These are phyloP conservation scores for Scaeva pyrastri DNA, from an alignment of 2,888 invertebrate genomes.

Conservation along the genomic window DNA sequence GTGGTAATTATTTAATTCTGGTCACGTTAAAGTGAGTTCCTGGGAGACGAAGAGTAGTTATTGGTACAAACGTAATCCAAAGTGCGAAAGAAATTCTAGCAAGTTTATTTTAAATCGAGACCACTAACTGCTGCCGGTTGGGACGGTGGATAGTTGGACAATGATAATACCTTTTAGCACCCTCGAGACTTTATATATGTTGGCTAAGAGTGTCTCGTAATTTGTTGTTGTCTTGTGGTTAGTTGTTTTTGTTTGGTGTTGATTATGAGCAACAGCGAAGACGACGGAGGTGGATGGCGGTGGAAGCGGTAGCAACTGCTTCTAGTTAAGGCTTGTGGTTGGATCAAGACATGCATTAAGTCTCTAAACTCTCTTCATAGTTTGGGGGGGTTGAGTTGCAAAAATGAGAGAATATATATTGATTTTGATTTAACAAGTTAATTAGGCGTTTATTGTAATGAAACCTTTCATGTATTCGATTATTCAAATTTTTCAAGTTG, in stretches of 20 bases:
- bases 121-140: slow-evolving; percentile 34
- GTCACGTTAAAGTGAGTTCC: slow-evolving; percentile 57
- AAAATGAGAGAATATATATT: background rate
- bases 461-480: no score
- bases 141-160: slow-evolving; percentile 57
- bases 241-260: slow-evolving; percentile 25
- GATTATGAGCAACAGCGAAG: slow-evolving; percentile 12
- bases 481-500: no score
- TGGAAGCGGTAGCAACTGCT: slow-evolving; percentile 21
- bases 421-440: no score
- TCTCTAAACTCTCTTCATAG: background rate
- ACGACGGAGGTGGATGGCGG: no score
- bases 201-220: slow-evolving; percentile 23
- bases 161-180: slow-evolving; percentile 68
- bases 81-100: slow-evolving; percentile 38
- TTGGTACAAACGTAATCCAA: slow-evolving; percentile 45
- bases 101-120: no score
- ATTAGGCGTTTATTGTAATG: no score
- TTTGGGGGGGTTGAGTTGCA: background rate
- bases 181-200: slow-evolving; percentile 64
- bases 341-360: slow-evolving; percentile 14
- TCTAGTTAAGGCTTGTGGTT: slow-evolving; percentile 38
- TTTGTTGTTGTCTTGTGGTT: slow-evolving; percentile 37
- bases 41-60: background rate
- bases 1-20: slow-evolving; percentile 41